Evolutionary conservation across 1,140 invertebrate genomes (phyloP).

Genomic region (Phymastichus coffea): DNA sequence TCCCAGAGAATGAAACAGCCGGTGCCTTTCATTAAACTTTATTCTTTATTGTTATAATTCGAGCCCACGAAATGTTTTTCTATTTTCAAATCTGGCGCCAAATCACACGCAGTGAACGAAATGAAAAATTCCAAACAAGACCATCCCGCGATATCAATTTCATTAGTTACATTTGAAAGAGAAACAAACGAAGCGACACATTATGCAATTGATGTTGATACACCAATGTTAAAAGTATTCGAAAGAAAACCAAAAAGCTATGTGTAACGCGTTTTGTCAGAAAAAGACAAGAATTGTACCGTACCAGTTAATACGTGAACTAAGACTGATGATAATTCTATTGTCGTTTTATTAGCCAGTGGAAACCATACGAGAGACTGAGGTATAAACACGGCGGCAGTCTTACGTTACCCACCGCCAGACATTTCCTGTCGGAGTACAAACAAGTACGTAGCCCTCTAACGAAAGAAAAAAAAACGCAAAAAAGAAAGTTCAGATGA

Average conservation of each 20-base stretch:
- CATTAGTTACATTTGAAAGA: background rate
- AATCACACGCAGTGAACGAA: slow-evolving; percentile 1
- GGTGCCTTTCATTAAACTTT: too few relatives aligned
- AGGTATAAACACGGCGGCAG: slow-evolving; percentile 57
- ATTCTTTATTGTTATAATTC: too few relatives aligned
- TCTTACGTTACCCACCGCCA: slow-evolving; percentile 55
- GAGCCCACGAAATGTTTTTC: slow-evolving; percentile 12
- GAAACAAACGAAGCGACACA: slow-evolving; percentile 30
- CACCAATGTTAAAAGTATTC: background rate
- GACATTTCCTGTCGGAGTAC: slow-evolving; percentile 62
- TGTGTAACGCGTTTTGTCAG: slow-evolving; percentile 2
- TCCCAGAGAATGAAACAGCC: background rate
- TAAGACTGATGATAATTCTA: slow-evolving; percentile 53
- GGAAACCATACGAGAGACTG: slow-evolving; percentile 73
- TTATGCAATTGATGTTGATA: slow-evolving; percentile 14
- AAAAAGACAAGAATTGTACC: slow-evolving; percentile 14
- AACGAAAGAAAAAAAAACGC: slow-evolving; percentile 27
- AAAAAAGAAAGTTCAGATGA: slow-evolving; percentile 3
- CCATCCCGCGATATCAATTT: background rate
- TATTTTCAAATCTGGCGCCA: slow-evolving; percentile 10
- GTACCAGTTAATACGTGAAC: slow-evolving; percentile 26
- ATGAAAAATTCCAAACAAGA: background rate
- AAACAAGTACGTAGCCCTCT: slow-evolving; percentile 65
- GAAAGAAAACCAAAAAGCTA: background rate
- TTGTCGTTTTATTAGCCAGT: slow-evolving; percentile 68